Evolutionary conservation across 1,140 invertebrate genomes (phyloP).

Genomic region (Anadara kagoshimensis): DNA sequence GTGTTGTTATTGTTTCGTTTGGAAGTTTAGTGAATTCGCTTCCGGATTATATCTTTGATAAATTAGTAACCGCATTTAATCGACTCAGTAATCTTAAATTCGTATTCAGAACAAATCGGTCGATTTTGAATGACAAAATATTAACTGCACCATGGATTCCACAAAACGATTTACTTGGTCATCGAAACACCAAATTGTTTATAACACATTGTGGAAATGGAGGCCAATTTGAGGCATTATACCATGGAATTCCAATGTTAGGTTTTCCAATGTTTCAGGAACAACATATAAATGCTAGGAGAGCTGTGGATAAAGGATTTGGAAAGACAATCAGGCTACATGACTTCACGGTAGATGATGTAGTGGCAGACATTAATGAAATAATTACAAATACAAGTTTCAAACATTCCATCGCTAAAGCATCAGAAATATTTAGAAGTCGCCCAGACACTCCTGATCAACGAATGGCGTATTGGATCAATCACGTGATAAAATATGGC

Average conservation of each 20-base stretch:
- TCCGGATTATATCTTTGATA: slow-evolving; percentile 25
- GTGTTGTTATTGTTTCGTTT: slow-evolving; percentile 49
- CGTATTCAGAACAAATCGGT: slow-evolving; percentile 26
- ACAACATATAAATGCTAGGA: slow-evolving; percentile 75
- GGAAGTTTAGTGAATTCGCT: slow-evolving; percentile 40
- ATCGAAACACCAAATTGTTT: slow-evolving; percentile 73
- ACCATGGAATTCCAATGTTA: slow-evolving; percentile 70
- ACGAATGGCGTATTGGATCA: slow-evolving; percentile 52
- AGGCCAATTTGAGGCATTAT: slow-evolving; percentile 53
- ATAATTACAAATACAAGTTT: slow-evolving; percentile 45
- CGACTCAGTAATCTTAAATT: slow-evolving; percentile 21
- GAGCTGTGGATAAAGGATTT: slow-evolving; percentile 34
- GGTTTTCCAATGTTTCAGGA: slow-evolving; percentile 84
- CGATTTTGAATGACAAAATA: slow-evolving; percentile 28
- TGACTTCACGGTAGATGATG: slow-evolving; percentile 17
- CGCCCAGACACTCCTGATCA: slow-evolving; percentile 42
- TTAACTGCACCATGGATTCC: slow-evolving; percentile 53
- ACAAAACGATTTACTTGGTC: slow-evolving; percentile 72
- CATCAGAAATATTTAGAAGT: slow-evolving; percentile 50
- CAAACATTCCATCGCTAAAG: slow-evolving; percentile 42
- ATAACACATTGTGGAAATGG: slow-evolving; percentile 58
- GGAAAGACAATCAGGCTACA: slow-evolving; percentile 39
- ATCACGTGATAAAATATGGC: slow-evolving; percentile 59
- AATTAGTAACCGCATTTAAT: slow-evolving; percentile 29
- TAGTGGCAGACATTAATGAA: slow-evolving; percentile 36